Evolutionary conservation across 2,888 invertebrate species (phyloP), one percentile per base, ranked within the genome.

Genomic region (Strigamia maritima): DNA sequence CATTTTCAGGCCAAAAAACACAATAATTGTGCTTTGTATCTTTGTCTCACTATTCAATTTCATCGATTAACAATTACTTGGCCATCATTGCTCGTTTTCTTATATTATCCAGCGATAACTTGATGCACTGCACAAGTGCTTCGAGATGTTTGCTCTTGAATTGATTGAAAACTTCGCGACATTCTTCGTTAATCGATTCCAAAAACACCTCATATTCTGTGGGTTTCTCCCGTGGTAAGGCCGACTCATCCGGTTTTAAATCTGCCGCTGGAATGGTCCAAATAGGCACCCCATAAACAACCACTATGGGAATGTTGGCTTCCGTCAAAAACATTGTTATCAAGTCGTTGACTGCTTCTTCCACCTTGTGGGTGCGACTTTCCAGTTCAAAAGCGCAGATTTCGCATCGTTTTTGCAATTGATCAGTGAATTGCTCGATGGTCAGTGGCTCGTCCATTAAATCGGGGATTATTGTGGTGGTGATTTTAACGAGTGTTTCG

Each of bases 111-210:
- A 95, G 87, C 16, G 94, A 93, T 74, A 88, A 87, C 84, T 91
- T 91, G 0, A 93, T 93, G 79, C 91, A 90, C 83, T 91, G 92
- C 14, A 93, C 91, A 24, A 95, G 87, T 2, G 93, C 87, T 81
- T 93, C 91, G 40, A 92, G 87, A 81, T 93, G 89, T 86, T 91
- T 92, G 78, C 90, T 90, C 82, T 93, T 93, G 83, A 93, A 94
- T 84, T 91, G 92, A 0, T 92, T 91, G 84, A 93, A 94, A 76
- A 94, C 87, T 84, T 94, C 94, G 84, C 93, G 91, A 83, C 93
- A 93, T 84, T 94, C 93, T 77, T 90, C 91, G 75, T 91, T 90
- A 3, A 91, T 87, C 54, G 88, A 89, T 78, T 84, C 83, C 31
- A 91, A 26, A 44, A 49, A 40, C 44, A 35, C 4, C 8, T 77